A percentile compares a stretch with the other conserved stretches of the same genome.
Conservation (phyloP, 2,113 vertebrate genomes). For the Leiothrix lutea region DNA sequence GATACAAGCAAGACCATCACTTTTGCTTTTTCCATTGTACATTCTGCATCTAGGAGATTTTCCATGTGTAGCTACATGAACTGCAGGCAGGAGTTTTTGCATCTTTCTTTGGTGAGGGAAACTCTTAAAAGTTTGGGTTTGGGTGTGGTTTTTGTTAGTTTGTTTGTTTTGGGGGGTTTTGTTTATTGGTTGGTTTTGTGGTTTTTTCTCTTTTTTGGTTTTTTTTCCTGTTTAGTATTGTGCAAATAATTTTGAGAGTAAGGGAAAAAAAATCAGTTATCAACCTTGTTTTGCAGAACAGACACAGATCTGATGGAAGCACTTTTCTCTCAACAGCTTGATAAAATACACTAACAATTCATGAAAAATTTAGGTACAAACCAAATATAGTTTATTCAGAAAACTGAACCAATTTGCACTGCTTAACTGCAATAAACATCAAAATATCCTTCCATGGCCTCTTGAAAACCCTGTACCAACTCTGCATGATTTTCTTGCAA, state of each 20-base stretch:
- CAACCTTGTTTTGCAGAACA: background rate
- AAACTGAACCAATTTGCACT: background rate
- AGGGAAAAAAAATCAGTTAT: background rate
- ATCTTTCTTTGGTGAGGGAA: background rate
- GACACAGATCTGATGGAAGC: background rate
- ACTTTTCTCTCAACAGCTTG: background rate
- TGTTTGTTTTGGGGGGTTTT: too few relatives aligned
- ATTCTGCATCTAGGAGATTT: background rate
- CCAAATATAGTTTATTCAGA: background rate
- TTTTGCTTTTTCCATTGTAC: background rate
- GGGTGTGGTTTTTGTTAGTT: too few relatives aligned
- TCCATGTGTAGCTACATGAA: background rate
- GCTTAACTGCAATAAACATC: background rate
- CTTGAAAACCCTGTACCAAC: background rate
- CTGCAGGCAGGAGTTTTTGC: background rate
- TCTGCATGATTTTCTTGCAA: background rate
- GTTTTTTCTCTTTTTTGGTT: background rate
- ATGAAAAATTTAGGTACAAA: conserved; percentile 15
- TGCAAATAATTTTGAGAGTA: background rate
- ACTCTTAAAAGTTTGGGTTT: background rate
- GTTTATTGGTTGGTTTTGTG: background rate
- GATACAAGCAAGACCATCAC: background rate
- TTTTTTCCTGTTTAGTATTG: background rate
- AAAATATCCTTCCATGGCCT: background rate
- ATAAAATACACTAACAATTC: background rate